These are phyloP conservation scores for Polypterus senegalus DNA, from an alignment of 2,113 vertebrate genomes.

Conservation along the genomic window DNA sequence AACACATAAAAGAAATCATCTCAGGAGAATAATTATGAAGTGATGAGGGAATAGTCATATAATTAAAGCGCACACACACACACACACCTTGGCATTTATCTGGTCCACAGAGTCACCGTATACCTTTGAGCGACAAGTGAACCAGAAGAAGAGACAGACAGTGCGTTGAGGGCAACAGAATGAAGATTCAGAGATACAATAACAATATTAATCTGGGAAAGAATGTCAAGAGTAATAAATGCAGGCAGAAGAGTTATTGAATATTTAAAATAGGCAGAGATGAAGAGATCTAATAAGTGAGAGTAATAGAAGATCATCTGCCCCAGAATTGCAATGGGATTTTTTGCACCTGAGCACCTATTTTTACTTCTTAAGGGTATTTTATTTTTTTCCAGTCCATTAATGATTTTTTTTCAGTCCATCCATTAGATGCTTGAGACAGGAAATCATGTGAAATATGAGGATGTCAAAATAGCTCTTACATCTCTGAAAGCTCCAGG, in stretches of 20 bases:
- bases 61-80: too few relatives aligned
- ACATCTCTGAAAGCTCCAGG: too few relatives aligned
- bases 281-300: background rate
- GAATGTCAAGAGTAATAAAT: background rate
- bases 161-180: background rate
- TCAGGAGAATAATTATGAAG: too few relatives aligned
- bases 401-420: too few relatives aligned
- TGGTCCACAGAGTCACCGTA: background rate
- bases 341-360: background rate
- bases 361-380: slow-evolving; percentile 1
- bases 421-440: too few relatives aligned
- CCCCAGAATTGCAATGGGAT: background rate
- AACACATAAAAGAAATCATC: too few relatives aligned
- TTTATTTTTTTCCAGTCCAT: background rate
- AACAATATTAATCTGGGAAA: background rate
- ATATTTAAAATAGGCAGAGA: background rate
- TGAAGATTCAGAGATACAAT: background rate
- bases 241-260: background rate
- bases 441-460: too few relatives aligned
- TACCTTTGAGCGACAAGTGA: background rate
- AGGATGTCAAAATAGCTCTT: too few relatives aligned
- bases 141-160: background rate
- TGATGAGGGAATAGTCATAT: too few relatives aligned
- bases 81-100: background rate
- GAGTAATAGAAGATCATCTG: background rate